A percentile compares a stretch with the other conserved stretches of the same genome.
phyloP scores from a whole-genome alignment of 2,888 invertebrate genomes.

The Drosophila nr. medialis region DNA sequence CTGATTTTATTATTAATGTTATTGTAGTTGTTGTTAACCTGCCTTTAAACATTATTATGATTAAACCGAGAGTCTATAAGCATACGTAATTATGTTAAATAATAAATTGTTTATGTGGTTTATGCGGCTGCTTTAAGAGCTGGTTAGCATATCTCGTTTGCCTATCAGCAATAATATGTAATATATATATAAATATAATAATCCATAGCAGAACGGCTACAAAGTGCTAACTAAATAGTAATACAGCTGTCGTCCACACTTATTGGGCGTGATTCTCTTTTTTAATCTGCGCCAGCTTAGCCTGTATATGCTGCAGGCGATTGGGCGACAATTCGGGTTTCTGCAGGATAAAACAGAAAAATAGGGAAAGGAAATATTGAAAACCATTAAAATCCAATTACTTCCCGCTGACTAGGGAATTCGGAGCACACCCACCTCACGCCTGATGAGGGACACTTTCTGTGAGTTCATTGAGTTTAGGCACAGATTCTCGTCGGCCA shows the following conservation, averaged over 20 bases:
- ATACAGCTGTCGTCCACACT: constrained; percentile 30
- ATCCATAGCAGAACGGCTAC: constrained; percentile 37
- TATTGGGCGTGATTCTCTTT: constrained; percentile 82
- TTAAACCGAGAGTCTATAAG: constrained; percentile 55
- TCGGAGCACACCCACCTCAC: constrained; percentile 75
- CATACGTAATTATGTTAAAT: constrained; percentile 67
- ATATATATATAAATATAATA: constrained; percentile 40
- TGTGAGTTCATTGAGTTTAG: constrained; percentile 83
- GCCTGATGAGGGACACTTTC: constrained; percentile 82
- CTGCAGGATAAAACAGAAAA: constrained; percentile 50
- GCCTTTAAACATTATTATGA: constrained; percentile 60
- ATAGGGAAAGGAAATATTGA: neutral
- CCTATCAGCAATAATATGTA: constrained; percentile 37
- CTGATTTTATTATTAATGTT: constrained; percentile 51
- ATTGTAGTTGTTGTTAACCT: constrained; percentile 61
- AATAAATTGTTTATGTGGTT: constrained; percentile 64
- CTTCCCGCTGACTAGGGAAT: neutral
- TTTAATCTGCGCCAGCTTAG: constrained; percentile 84
- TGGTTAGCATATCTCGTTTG: constrained; percentile 32
- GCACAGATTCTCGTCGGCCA: constrained; percentile 84
- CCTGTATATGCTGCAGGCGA: constrained; percentile 84
- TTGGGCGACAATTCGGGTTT: constrained; percentile 84
- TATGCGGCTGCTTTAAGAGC: constrained; percentile 27
- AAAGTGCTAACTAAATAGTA: constrained; percentile 45
- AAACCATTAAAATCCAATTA: neutral